Conservation (phyloP, 2,888 invertebrate species). For the Philaethria dido region DNA sequence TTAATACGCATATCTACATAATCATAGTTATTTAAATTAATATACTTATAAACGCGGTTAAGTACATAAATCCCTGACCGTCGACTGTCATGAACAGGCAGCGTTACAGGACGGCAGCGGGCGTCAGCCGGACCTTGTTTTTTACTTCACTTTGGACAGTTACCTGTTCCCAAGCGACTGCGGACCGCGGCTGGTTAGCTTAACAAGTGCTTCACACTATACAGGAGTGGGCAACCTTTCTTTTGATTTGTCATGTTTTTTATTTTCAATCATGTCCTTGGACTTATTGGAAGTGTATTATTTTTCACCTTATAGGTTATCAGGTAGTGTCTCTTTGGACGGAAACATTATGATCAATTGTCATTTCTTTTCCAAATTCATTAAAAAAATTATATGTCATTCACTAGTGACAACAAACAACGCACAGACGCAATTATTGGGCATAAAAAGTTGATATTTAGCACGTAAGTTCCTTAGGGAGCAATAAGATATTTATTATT, state of each 20-base stretch:
- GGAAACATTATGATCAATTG: too few relatives aligned
- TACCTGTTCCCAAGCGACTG: conserved; percentile 80
- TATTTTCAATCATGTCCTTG: not conserved
- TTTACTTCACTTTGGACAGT: conserved; percentile 65
- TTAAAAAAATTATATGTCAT: too few relatives aligned
- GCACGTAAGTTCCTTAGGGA: too few relatives aligned
- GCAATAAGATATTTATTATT: too few relatives aligned
- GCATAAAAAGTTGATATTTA: too few relatives aligned
- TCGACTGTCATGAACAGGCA: conserved; percentile 37
- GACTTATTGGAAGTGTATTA: too few relatives aligned
- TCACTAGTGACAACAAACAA: too few relatives aligned
- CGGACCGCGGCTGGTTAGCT: conserved; percentile 69
- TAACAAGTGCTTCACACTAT: conserved; percentile 76
- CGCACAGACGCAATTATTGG: too few relatives aligned
- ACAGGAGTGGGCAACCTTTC: conserved; percentile 68
- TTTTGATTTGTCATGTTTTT: conserved; percentile 8
- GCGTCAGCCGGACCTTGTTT: conserved; percentile 64
- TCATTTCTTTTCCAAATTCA: too few relatives aligned
- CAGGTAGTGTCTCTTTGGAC: too few relatives aligned
- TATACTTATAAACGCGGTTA: not conserved
- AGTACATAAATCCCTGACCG: not conserved
- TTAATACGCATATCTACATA: too few relatives aligned
- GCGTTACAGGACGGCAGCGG: conserved; percentile 55
- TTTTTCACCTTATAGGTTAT: too few relatives aligned
- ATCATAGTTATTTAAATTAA: not conserved